phyloP scores from a whole-genome alignment of 2,113 vertebrate genomes.

The Pampusana beccarii region DNA sequence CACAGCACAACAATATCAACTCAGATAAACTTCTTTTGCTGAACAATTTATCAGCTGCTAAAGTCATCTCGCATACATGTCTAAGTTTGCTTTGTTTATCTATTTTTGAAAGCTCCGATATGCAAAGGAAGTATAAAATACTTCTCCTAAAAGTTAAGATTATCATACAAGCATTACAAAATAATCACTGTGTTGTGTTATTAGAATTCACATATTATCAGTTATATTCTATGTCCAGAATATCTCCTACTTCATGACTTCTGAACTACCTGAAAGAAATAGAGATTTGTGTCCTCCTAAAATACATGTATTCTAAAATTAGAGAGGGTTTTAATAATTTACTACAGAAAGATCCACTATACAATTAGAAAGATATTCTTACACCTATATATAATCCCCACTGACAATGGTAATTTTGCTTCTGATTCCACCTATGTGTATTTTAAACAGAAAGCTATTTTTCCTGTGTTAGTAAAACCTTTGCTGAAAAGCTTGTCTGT shows the following conservation, averaged over 20 bases:
- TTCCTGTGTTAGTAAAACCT: neutral
- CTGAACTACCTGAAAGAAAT: neutral
- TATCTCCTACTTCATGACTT: neutral
- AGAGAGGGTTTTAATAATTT: neutral
- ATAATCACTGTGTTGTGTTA: neutral
- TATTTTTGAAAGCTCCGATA: neutral
- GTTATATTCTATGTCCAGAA: neutral
- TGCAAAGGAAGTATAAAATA: neutral
- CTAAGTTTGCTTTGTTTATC: neutral
- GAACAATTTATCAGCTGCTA: neutral
- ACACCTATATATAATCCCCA: neutral
- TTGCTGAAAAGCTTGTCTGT: neutral
- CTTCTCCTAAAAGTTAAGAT: neutral
- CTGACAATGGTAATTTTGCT: neutral
- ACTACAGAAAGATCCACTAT: neutral
- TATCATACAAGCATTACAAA: neutral
- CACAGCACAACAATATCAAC: neutral
- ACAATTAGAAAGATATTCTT: neutral
- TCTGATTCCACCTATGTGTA: neutral
- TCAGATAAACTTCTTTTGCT: neutral
- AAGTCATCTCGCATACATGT: neutral
- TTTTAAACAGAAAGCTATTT: neutral
- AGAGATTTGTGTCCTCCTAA: neutral
- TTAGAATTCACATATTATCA: neutral
- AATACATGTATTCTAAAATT: neutral